A percentile compares a stretch with the other conserved stretches of the same genome.
phyloP scores from a whole-genome alignment of 2,113 vertebrate genomes.

The Pteruthius melanotis region DNA sequence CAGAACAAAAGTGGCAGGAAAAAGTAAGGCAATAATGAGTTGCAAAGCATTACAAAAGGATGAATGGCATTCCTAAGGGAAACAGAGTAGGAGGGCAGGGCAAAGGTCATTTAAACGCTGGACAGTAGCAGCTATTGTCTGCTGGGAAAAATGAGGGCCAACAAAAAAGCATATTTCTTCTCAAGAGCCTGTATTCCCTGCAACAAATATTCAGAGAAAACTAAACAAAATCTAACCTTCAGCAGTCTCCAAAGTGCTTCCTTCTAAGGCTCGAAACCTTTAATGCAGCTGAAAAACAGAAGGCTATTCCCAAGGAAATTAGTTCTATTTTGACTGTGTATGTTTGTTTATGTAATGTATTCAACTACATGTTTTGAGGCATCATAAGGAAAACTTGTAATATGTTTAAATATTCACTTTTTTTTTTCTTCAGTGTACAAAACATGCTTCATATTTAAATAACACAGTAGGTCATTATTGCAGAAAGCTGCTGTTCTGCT shows the following conservation, averaged over 20 bases:
- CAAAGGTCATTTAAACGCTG: constrained; percentile 73
- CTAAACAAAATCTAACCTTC: constrained; percentile 10
- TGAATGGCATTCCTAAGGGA: constrained; percentile 74
- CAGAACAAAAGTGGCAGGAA: constrained; percentile 41
- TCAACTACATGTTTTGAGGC: background rate
- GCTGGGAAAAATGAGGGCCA: constrained; percentile 11
- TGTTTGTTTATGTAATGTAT: background rate
- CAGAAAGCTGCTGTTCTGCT: background rate
- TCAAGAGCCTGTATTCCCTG: background rate
- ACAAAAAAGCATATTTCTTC: constrained; percentile 45
- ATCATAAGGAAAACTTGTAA: background rate
- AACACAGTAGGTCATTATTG: background rate
- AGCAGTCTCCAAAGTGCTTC: background rate
- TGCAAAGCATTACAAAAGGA: constrained; percentile 53
- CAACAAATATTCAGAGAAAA: background rate
- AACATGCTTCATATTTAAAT: background rate
- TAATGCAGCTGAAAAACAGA: background rate
- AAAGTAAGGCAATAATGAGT: constrained; percentile 47
- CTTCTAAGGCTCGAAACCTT: background rate
- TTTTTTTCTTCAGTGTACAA: background rate
- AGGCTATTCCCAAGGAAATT: background rate
- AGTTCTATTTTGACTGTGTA: background rate
- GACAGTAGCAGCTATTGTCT: constrained; percentile 70
- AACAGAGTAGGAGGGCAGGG: constrained; percentile 71
- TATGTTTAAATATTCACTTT: background rate